These are phyloP conservation scores for Cosmorhoe ocellata DNA, from an alignment of 2,888 invertebrate genomes.

Conservation along the genomic window DNA sequence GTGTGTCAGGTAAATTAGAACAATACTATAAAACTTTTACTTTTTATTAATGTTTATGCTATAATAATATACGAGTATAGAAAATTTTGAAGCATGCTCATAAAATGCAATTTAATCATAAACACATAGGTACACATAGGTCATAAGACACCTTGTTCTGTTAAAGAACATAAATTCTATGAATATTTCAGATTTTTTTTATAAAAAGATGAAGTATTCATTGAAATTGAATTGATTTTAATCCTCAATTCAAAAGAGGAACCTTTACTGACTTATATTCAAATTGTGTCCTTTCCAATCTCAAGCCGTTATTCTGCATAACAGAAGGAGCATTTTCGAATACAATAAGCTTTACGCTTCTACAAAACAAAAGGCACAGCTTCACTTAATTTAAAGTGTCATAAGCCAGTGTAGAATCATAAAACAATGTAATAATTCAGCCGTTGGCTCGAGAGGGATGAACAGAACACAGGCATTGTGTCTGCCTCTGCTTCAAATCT, in stretches of 20 bases:
- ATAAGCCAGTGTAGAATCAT: constrained; percentile 63
- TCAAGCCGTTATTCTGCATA: constrained; percentile 12
- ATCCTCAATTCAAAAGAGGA: constrained; percentile 2
- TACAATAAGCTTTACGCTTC: constrained; percentile 36
- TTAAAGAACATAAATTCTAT: too few relatives aligned
- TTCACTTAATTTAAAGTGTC: constrained; percentile 67
- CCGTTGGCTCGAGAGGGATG: constrained; percentile 53
- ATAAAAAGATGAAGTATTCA: background rate
- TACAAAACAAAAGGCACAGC: constrained; percentile 49
- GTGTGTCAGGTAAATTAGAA: background rate
- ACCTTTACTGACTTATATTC: constrained; percentile 7
- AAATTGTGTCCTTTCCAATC: constrained; percentile 10
- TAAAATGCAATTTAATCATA: too few relatives aligned
- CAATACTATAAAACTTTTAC: too few relatives aligned
- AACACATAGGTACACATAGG: too few relatives aligned
- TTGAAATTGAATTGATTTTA: background rate
- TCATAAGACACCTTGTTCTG: too few relatives aligned
- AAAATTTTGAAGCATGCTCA: too few relatives aligned
- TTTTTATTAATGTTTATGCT: too few relatives aligned
- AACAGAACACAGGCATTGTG: constrained; percentile 61
- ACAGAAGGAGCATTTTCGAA: constrained; percentile 23
- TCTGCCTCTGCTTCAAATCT: constrained; percentile 67
- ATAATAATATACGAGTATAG: too few relatives aligned
- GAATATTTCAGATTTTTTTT: background rate
- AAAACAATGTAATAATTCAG: constrained; percentile 72